These are phyloP conservation scores for Malthinus flaveolus DNA, from an alignment of 2,888 invertebrate species.

Conservation along the genomic window DNA sequence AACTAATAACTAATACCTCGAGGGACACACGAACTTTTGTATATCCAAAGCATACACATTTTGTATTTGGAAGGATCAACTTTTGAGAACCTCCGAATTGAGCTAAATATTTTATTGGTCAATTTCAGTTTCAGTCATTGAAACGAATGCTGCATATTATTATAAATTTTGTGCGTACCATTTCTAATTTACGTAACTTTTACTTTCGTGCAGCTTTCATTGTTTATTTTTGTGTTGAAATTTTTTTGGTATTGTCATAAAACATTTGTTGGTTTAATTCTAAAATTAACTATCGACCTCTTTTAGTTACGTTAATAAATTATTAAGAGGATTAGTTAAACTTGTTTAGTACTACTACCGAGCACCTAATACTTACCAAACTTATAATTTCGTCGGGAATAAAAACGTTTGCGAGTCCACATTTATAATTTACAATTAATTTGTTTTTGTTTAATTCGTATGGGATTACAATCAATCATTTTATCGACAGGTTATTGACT, in stretches of 20 bases:
- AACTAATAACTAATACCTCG: no score
- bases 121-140: constrained; percentile 3
- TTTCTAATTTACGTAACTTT: constrained; percentile 11
- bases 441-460: neutral
- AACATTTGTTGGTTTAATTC: neutral
- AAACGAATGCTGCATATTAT: neutral
- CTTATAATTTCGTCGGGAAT: no score
- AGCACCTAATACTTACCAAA: no score
- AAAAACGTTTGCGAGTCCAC: no score
- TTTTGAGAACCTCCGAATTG: neutral
- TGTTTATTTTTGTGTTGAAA: constrained; percentile 13
- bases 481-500: constrained; percentile 1
- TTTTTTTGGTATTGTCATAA: constrained; percentile 5
- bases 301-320: neutral
- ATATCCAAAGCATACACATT: no score
- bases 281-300: constrained; percentile 3
- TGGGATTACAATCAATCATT: constrained; percentile 3
- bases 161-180: constrained; percentile 16
- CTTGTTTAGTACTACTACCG: no score
- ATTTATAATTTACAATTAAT: no score
- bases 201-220: constrained; percentile 14
- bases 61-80: no score
- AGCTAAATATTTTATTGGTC: neutral
- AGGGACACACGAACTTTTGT: no score
- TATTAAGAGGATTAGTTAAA: no score